Evolutionary conservation across 2,888 invertebrate species (phyloP).

Genomic region (Melanostoma scalare): DNA sequence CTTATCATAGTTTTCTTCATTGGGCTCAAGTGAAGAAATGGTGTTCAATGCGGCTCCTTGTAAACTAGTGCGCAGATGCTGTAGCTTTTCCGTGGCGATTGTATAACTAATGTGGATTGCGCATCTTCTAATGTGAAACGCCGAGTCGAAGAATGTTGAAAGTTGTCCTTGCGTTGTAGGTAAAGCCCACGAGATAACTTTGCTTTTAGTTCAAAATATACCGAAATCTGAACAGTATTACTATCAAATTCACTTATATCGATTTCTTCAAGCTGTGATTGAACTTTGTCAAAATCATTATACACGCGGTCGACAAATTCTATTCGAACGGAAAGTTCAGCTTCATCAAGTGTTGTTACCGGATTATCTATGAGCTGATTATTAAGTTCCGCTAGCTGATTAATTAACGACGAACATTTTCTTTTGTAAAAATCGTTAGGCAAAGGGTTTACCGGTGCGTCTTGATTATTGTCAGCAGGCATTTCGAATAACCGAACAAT

Average conservation of each 20-base stretch:
- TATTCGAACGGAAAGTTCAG: too few species aligned
- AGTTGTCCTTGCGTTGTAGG: slow-evolving; percentile 2
- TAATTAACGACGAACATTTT: too few species aligned
- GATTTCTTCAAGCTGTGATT: slow-evolving; percentile 29
- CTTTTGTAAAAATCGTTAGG: too few species aligned
- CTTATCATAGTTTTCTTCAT: slow-evolving; percentile 66
- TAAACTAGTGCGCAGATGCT: slow-evolving; percentile 55
- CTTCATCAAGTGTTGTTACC: slow-evolving; percentile 48
- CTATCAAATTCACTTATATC: too few species aligned
- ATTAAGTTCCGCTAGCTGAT: too few species aligned
- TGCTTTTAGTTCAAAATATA: slow-evolving; percentile 56
- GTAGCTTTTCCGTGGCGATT: slow-evolving; percentile 63
- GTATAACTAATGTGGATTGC: too few species aligned
- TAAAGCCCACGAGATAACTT: slow-evolving; percentile 45
- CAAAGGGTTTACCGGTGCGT: too few species aligned
- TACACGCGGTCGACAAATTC: slow-evolving; percentile 51
- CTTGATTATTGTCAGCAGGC: too few species aligned
- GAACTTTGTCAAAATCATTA: slow-evolving; percentile 34
- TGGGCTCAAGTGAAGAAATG: slow-evolving; percentile 69
- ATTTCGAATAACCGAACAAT: too few species aligned
- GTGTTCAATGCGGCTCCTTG: slow-evolving; percentile 1
- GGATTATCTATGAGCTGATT: too few species aligned
- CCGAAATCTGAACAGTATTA: slow-evolving; percentile 14
- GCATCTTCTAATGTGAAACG: too few species aligned
- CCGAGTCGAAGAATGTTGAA: slow-evolving; percentile 47